These are phyloP conservation scores for Semotilus atromaculatus DNA, from an alignment of 2,797 vertebrate species.

Conservation along the genomic window DNA sequence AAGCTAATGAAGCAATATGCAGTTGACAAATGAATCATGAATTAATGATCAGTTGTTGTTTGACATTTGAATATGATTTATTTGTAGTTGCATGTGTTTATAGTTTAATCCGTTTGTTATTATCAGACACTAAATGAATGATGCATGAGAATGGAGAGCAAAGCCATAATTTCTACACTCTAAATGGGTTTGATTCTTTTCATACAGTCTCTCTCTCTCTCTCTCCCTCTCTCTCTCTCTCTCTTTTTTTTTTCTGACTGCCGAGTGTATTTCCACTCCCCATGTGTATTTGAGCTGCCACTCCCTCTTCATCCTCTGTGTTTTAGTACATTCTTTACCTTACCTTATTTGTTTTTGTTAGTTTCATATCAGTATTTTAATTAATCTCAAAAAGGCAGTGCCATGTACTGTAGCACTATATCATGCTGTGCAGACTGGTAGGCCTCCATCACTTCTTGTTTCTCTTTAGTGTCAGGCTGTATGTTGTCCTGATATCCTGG, in stretches of 20 bases:
- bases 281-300: conserved; percentile 1
- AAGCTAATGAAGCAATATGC: not conserved
- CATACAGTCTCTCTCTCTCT: conserved; percentile 13
- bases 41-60: conserved; percentile 13
- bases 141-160: conserved; percentile 75
- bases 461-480: not conserved
- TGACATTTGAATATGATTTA: conserved; percentile 34
- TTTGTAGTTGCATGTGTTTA: conserved; percentile 54
- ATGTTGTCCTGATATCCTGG: not conserved
- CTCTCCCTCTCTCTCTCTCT: conserved; percentile 9
- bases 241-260: conserved; percentile 10
- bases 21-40: not conserved
- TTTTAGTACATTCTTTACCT: conserved; percentile 19
- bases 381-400: not conserved
- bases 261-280: conserved; percentile 15
- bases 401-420: not conserved
- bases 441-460: conserved; percentile 23
- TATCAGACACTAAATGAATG: conserved; percentile 74
- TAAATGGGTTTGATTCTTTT: conserved; percentile 37
- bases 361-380: conserved; percentile 29
- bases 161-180: conserved; percentile 34
- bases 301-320: conserved; percentile 19
- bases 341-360: conserved; percentile 9
- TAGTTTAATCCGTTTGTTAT: conserved; percentile 34
- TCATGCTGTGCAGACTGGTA: conserved; percentile 41